Evolutionary conservation across 2,888 invertebrate species (phyloP), one percentile per base, ranked within the genome.

Genomic region (Protodeltote pygarga): DNA sequence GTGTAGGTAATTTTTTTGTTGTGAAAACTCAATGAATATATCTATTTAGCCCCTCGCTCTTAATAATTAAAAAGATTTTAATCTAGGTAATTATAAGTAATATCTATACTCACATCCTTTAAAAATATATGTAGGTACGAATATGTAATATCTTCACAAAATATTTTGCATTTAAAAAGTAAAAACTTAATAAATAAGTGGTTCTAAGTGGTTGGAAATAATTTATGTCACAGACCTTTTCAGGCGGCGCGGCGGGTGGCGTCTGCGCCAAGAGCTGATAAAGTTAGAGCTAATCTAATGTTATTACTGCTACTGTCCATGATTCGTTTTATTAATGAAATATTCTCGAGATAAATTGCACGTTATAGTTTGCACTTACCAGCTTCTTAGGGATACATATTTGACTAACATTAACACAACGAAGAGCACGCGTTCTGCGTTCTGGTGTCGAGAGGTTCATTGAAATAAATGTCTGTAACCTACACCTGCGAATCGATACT

Each of bases 231-330:
- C 11, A n/a, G 31, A 40, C 27, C 32, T 6, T 11, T 11, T 3
- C 23, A 3, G 9, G 21, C 11, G 2, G 4, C 21, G 9, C n/a
- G 5, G 25, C 17, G 1, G 14, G n/a, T n/a, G n/a, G n/a, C n/a
- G n/a, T n/a, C n/a, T n/a, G n/a, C n/a, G n/a, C n/a, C n/a, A n/a
- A n/a, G n/a, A n/a, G 17, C 15, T 46, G 40, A 20, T 28, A 39
- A 40, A 35, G 35, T 37, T 9, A 15, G 21, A 23, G 11, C 5
- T 28, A 41, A 54, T 41, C n/a, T 37, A 23, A 53, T 28, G 10
- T 27, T 41, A 17, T 24, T 20, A 48, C 35, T 5, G 11, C 10
- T 10, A 28, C 11, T 13, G 10, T 20, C 11, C 13, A 11, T n/a
- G 5, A 32, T n/a, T 11, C 5, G 3, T 3, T 20, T 34, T 24